These are phyloP conservation scores for Ormyrus thymus DNA, from an alignment of 2,888 invertebrate species.

Conservation along the genomic window DNA sequence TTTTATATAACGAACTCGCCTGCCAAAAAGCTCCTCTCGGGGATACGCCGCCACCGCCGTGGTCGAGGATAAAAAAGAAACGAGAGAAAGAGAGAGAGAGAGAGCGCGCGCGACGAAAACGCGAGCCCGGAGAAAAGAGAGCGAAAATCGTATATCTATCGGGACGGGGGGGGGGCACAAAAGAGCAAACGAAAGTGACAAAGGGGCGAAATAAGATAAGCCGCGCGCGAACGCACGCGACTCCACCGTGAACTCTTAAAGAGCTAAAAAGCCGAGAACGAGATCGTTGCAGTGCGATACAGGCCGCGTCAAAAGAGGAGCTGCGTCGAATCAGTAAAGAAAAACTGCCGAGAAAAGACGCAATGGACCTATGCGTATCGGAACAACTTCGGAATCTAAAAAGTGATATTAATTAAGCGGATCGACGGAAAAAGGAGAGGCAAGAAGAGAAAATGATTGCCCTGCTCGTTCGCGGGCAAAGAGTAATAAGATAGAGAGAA, in stretches of 20 bases:
- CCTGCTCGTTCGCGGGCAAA: conserved; percentile 11
- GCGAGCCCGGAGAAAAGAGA: not conserved
- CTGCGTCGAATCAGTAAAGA: not conserved
- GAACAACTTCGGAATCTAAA: not conserved
- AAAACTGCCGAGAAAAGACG: not conserved
- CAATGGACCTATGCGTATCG: too few species aligned
- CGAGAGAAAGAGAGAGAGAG: conserved; percentile 26
- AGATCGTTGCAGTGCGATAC: conserved; percentile 27
- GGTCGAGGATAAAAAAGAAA: conserved; percentile 26
- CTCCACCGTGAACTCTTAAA: not conserved
- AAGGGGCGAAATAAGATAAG: conserved; percentile 44
- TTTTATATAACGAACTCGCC: conserved; percentile 65
- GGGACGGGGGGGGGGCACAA: not conserved
- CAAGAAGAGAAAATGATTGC: conserved; percentile 23
- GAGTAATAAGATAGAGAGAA: conserved; percentile 1
- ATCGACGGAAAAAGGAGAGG: not conserved
- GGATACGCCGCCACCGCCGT: conserved; percentile 30
- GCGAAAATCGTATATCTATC: not conserved
- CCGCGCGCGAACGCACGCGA: not conserved
- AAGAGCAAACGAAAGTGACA: conserved; percentile 35
- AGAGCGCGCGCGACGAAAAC: not conserved
- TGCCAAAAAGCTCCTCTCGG: conserved; percentile 57
- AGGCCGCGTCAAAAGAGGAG: not conserved
- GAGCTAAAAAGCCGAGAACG: conserved; percentile 28
- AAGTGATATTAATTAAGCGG: not conserved